These are phyloP conservation scores for Drosophila meridiana DNA, from an alignment of 2,888 invertebrate species.

Conservation along the genomic window DNA sequence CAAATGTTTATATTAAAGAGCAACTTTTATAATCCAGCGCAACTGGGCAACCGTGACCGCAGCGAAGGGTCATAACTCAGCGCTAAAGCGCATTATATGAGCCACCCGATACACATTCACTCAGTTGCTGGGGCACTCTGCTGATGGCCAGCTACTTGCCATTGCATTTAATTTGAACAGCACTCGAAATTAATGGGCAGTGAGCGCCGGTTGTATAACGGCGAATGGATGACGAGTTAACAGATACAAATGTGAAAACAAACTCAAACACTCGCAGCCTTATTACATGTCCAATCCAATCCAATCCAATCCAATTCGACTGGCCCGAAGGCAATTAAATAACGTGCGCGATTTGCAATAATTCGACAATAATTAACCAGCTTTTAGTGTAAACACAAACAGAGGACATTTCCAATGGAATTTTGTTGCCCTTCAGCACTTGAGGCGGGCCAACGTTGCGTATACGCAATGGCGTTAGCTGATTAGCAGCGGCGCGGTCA, in stretches of 20 bases:
- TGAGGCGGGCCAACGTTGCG: slow-evolving; percentile 25
- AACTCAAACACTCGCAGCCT: slow-evolving; percentile 25
- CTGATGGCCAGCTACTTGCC: slow-evolving; percentile 45
- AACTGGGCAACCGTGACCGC: slow-evolving; percentile 9
- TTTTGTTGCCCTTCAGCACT: slow-evolving; percentile 21
- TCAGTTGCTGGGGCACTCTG: neutral
- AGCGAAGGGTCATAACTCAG: slow-evolving; percentile 42
- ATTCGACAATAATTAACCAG: slow-evolving; percentile 42
- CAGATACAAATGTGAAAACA: slow-evolving; percentile 37
- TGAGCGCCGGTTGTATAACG: slow-evolving; percentile 44
- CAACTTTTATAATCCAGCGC: neutral
- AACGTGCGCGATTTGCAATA: slow-evolving; percentile 31
- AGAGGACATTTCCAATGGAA: neutral
- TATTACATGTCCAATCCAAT: slow-evolving; percentile 60
- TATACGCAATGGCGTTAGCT: slow-evolving; percentile 46
- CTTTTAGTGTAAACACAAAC: slow-evolving; percentile 15
- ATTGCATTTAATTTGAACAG: slow-evolving; percentile 61
- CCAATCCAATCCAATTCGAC: neutral
- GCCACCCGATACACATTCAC: slow-evolving; percentile 9
- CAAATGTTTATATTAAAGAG: slow-evolving; percentile 14
- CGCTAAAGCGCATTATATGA: slow-evolving; percentile 18
- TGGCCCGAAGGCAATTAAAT: slow-evolving; percentile 53
- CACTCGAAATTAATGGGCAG: slow-evolving; percentile 65
- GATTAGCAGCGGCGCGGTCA: slow-evolving; percentile 26
- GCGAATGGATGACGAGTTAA: slow-evolving; percentile 22